Percentiles rank a stretch among this genome's conserved stretches.
These are phyloP conservation scores for Rissa tridactyla DNA, from an alignment of 2,113 vertebrate species.

Conservation along the genomic window DNA sequence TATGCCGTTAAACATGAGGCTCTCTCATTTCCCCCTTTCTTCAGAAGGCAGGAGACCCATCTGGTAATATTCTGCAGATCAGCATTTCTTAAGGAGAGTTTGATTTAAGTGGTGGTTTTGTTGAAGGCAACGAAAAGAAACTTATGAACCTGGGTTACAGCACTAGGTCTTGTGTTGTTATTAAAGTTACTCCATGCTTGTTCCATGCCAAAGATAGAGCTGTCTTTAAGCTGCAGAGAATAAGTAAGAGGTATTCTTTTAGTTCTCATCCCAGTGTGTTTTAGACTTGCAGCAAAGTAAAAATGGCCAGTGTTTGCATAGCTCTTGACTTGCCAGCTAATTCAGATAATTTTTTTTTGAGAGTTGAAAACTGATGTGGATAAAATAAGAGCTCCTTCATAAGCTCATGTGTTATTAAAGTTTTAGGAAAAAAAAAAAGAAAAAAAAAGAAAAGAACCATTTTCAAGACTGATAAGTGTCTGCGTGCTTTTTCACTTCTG, in stretches of 20 bases:
- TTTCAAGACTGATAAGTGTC: background rate
- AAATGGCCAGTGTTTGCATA: background rate
- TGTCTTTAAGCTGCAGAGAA: background rate
- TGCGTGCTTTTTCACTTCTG: background rate
- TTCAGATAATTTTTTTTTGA: background rate
- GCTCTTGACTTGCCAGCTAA: background rate
- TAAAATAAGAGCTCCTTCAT: background rate
- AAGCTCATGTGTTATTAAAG: background rate
- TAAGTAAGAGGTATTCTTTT: background rate
- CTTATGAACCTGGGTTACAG: slow-evolving; percentile 36
- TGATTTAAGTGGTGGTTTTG: slow-evolving; percentile 67
- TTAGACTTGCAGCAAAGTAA: background rate
- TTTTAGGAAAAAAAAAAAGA: background rate
- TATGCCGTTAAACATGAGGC: slow-evolving; percentile 64
- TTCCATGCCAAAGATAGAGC: background rate
- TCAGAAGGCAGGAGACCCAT: slow-evolving; percentile 61
- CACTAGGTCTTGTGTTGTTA: slow-evolving; percentile 2
- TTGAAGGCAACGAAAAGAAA: slow-evolving; percentile 54
- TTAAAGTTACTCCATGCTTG: background rate
- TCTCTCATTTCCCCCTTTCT: slow-evolving; percentile 72
- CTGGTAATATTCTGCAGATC: slow-evolving; percentile 72
- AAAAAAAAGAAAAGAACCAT: background rate
- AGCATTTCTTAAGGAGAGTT: slow-evolving; percentile 64
- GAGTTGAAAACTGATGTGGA: background rate
- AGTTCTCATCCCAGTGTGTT: background rate